Evolutionary conservation across 2,797 vertebrate species (phyloP).

Genomic region (Hylomyscus alleni): DNA sequence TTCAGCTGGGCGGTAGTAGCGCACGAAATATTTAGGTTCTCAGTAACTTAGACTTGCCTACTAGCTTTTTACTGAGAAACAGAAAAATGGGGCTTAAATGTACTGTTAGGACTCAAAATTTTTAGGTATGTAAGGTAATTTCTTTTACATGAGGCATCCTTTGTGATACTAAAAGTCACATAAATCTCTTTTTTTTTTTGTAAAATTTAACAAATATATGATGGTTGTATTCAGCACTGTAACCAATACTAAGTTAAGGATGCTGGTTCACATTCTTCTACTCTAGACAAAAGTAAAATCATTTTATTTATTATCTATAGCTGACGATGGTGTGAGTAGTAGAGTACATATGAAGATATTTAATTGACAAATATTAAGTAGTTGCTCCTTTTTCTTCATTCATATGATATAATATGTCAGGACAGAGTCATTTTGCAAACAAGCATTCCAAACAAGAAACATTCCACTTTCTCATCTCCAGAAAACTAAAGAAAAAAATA

Average conservation of each 20-base stretch:
- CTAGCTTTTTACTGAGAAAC: background rate
- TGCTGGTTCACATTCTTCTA: background rate
- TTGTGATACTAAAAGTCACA: background rate
- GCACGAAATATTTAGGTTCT: background rate
- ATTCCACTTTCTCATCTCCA: background rate
- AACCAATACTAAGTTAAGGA: background rate
- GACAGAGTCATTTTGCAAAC: background rate
- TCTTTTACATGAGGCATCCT: background rate
- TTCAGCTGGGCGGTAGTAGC: too few relatives aligned
- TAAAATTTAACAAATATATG: background rate
- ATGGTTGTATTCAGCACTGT: background rate
- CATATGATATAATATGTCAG: background rate
- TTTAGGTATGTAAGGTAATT: background rate
- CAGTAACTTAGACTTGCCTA: background rate
- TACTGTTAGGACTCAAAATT: background rate
- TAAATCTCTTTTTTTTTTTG: background rate
- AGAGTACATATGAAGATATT: background rate
- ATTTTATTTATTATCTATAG: background rate
- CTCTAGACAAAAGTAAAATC: background rate
- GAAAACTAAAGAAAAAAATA: background rate
- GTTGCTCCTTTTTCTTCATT: background rate
- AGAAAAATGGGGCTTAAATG: background rate
- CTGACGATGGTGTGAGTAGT: background rate
- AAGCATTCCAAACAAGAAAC: too few relatives aligned
- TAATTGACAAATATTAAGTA: background rate